phyloP scores from a whole-genome alignment of 2,113 vertebrate genomes.

The Cranoglanis bouderius region DNA sequence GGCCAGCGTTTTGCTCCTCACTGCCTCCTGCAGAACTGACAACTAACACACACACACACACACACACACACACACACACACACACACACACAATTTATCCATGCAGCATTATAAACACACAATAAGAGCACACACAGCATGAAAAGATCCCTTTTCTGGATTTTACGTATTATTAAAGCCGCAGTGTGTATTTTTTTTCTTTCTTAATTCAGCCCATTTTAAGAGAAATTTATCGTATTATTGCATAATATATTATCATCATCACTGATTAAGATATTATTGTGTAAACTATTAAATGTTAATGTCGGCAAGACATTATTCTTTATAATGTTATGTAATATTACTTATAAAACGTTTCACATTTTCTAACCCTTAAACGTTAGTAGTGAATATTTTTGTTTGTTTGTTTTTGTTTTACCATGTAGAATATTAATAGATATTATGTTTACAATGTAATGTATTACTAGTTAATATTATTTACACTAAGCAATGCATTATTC shows the following conservation, averaged over 20 bases:
- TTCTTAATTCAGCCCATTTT: too few relatives aligned
- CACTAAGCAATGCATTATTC: not conserved
- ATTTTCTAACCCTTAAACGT: not conserved
- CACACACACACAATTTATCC: not conserved
- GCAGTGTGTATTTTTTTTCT: not conserved
- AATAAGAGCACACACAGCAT: not conserved
- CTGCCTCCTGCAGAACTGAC: conserved; percentile 80
- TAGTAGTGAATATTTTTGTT: not conserved
- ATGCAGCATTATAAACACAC: not conserved
- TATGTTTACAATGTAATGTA: not conserved
- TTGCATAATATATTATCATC: not conserved
- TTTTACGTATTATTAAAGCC: not conserved
- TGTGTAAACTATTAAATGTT: not conserved
- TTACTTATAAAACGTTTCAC: not conserved
- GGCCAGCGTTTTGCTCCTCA: conserved; percentile 74
- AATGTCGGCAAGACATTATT: too few relatives aligned
- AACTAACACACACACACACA: conserved; percentile 67
- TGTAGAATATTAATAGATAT: not conserved
- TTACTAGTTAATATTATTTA: not conserved
- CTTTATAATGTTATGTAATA: not conserved
- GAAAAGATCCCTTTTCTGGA: not conserved
- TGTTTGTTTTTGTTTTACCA: not conserved
- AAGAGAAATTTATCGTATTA: not conserved
- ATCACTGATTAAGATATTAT: not conserved
- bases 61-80: not conserved